phyloP scores from a whole-genome alignment of 2,888 invertebrate genomes.

The Torymus texanus region DNA sequence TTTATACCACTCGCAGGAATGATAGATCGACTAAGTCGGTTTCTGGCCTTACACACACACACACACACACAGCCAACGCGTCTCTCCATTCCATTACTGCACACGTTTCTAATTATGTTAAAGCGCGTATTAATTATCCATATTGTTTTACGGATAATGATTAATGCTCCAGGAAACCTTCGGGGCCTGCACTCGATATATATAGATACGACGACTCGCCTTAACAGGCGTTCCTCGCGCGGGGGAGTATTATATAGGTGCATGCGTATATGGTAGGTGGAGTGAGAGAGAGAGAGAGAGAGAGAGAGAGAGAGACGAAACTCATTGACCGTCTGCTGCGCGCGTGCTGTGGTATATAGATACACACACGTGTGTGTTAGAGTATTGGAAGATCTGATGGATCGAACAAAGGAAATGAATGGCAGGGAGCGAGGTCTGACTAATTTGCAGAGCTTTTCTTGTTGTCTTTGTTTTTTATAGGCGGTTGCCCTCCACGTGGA shows the following conservation, averaged over 20 bases:
- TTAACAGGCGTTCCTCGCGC: slow-evolving; percentile 6
- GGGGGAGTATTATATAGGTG: slow-evolving; percentile 1
- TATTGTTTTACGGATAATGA: slow-evolving; percentile 68
- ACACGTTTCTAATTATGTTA: slow-evolving; percentile 65
- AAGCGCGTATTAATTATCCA: slow-evolving; percentile 69
- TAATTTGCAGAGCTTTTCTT: slow-evolving; percentile 30
- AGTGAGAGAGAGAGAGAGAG: slow-evolving; percentile 52
- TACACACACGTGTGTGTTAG: slow-evolving; percentile 13
- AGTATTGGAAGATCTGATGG: slow-evolving; percentile 28
- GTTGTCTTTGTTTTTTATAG: slow-evolving; percentile 9
- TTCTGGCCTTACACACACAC: no score
- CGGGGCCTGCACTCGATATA: slow-evolving; percentile 80
- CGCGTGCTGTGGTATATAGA: slow-evolving; percentile 33
- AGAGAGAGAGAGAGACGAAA: slow-evolving; percentile 65
- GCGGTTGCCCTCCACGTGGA: no score
- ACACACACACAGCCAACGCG: neutral
- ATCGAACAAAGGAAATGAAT: slow-evolving; percentile 44
- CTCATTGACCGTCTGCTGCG: slow-evolving; percentile 59
- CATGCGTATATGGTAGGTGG: no score
- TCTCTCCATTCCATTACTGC: slow-evolving; percentile 58
- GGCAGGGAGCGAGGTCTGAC: neutral
- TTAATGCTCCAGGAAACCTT: slow-evolving; percentile 79
- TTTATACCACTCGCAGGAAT: slow-evolving; percentile 56
- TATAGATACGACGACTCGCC: slow-evolving; percentile 75
- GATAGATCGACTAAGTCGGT: slow-evolving; percentile 64